Evolutionary conservation across 2,888 invertebrate species (phyloP).

Genomic region (Sesamia inferens): DNA sequence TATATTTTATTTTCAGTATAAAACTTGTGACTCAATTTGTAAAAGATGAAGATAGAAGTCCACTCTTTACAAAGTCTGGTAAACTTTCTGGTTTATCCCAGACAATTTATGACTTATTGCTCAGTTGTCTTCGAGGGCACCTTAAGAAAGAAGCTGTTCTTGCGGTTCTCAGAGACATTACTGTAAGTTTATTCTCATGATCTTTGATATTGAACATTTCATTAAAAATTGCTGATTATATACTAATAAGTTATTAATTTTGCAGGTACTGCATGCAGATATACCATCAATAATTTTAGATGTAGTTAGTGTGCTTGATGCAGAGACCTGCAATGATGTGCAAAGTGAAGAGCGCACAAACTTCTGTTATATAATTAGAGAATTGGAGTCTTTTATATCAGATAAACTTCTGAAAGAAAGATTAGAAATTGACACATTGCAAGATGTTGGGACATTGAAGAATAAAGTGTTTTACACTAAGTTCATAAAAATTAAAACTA

Average conservation of each 20-base stretch:
- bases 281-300: constrained; percentile 96
- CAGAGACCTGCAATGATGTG: constrained; percentile 93
- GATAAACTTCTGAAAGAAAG: constrained; percentile 97
- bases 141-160: constrained; percentile 95
- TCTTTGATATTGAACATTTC: background rate
- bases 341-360: constrained; percentile 93
- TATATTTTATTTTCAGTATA: constrained; percentile 85
- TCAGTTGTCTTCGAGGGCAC: constrained; percentile 93
- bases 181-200: constrained; percentile 89
- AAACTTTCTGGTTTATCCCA: constrained; percentile 92
- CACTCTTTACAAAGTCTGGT: constrained; percentile 91
- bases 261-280: constrained; percentile 93
- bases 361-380: constrained; percentile 94
- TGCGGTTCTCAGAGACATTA: constrained; percentile 93
- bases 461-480: constrained; percentile 97
- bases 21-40: constrained; percentile 91
- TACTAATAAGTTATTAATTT: constrained; percentile 26
- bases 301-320: constrained; percentile 95
- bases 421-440: constrained; percentile 97
- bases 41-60: constrained; percentile 91
- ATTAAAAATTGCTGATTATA: background rate
- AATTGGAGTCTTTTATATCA: constrained; percentile 95
- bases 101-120: constrained; percentile 94
- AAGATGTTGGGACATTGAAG: constrained; percentile 96
- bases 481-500: constrained; percentile 99